These are phyloP conservation scores for Tragulus kanchil DNA, from an alignment of 2,113 vertebrate species.

Conservation along the genomic window DNA sequence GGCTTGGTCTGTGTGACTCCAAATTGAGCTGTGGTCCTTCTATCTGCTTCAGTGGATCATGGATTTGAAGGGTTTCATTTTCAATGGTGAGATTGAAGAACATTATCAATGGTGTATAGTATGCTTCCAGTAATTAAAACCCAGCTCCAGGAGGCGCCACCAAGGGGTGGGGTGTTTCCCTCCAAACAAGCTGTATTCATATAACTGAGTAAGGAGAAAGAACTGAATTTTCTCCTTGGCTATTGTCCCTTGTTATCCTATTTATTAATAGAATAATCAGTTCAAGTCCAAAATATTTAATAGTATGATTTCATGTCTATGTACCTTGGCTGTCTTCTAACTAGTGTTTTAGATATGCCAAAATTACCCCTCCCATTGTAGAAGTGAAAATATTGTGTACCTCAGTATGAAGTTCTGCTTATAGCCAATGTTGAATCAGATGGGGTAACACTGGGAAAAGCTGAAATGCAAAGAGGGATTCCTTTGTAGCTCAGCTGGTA, in stretches of 20 bases:
- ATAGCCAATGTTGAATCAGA: background rate
- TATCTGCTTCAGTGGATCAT: background rate
- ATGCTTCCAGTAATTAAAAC: background rate
- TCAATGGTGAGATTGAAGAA: background rate
- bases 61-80: background rate
- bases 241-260: too few relatives aligned
- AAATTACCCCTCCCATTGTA: background rate
- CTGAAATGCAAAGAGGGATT: background rate
- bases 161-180: too few relatives aligned
- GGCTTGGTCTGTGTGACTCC: background rate
- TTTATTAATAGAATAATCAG: background rate
- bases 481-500: too few relatives aligned
- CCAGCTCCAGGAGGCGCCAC: too few relatives aligned
- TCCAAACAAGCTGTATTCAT: rapidly evolving
- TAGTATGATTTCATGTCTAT: background rate
- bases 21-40: background rate
- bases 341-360: background rate
- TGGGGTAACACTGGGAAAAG: background rate
- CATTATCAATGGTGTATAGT: too few relatives aligned
- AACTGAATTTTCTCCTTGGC: background rate
- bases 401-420: background rate
- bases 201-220: background rate
- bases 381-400: background rate
- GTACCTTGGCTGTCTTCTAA: background rate
- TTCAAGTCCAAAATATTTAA: background rate